These are phyloP conservation scores for Odontophorus gujanensis DNA, from an alignment of 2,113 vertebrate genomes.

Conservation along the genomic window DNA sequence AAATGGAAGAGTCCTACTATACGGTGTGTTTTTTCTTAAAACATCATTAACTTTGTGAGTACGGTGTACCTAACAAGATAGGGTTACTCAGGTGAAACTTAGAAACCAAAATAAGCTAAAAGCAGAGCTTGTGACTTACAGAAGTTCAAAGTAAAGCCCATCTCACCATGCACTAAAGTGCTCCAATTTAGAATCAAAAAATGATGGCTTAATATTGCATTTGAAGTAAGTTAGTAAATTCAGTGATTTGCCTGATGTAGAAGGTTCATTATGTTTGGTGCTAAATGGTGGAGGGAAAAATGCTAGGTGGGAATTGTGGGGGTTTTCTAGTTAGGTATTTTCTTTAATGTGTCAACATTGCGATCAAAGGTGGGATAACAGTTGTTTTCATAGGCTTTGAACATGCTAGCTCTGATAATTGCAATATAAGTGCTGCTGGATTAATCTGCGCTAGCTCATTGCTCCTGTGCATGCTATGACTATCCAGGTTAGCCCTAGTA, in stretches of 20 bases:
- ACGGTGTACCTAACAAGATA: neutral
- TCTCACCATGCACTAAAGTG: neutral
- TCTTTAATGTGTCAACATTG: neutral
- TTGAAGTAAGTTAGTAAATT: neutral
- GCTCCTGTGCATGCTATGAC: neutral
- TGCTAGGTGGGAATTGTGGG: neutral
- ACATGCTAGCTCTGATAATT: neutral
- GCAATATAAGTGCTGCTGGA: neutral
- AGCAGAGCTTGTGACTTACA: neutral
- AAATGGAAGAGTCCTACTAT: neutral
- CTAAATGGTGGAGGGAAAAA: neutral
- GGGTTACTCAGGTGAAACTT: neutral
- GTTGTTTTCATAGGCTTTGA: neutral
- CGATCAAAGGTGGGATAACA: neutral
- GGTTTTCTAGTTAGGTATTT: neutral
- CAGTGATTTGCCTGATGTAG: neutral
- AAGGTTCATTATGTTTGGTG: neutral
- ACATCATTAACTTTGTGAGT: neutral
- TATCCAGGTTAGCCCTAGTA: neutral
- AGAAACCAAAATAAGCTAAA: neutral
- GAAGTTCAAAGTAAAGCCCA: neutral
- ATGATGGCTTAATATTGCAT: neutral
- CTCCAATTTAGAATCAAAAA: neutral
- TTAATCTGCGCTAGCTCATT: neutral
- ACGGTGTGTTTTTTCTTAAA: neutral